phyloP scores from a whole-genome alignment of 2,888 invertebrate genomes.

The Orchesellides sinensis region DNA sequence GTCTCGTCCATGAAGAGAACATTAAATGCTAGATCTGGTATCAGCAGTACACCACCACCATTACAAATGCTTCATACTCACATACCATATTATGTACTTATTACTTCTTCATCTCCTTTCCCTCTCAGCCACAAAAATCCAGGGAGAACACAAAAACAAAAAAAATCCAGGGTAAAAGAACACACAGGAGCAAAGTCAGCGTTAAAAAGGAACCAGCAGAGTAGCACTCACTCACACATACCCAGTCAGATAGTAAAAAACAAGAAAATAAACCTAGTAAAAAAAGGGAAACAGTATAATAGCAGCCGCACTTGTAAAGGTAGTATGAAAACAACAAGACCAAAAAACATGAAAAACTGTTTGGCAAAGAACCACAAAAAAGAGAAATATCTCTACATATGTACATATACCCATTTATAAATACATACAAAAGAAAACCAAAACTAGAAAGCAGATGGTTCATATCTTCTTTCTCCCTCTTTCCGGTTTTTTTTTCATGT shows the following conservation, averaged over 20 bases:
- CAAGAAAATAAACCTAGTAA: no score
- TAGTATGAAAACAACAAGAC: slow-evolving; percentile 18
- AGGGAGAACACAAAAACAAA: neutral
- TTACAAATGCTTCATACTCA: no score
- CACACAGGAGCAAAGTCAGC: no score
- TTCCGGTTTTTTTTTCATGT: neutral
- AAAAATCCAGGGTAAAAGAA: neutral
- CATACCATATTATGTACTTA: no score
- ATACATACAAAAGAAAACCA: no score
- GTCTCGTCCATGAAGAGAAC: slow-evolving; percentile 1
- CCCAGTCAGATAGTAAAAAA: neutral
- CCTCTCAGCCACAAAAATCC: neutral
- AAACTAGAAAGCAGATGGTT: slow-evolving; percentile 7
- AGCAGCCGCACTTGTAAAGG: slow-evolving; percentile 16
- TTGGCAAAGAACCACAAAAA: slow-evolving; percentile 2
- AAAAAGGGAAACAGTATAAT: no score
- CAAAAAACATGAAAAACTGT: slow-evolving; percentile 9
- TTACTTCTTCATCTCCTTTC: neutral
- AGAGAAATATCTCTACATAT: no score
- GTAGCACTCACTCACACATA: neutral
- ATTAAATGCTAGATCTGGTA: neutral
- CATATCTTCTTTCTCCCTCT: neutral
- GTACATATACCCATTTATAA: no score
- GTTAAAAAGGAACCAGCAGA: no score
- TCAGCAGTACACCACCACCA: neutral